Evolutionary conservation across 2,113 vertebrate genomes (phyloP).

Genomic region (Pseudolaguvia tuberculata): DNA sequence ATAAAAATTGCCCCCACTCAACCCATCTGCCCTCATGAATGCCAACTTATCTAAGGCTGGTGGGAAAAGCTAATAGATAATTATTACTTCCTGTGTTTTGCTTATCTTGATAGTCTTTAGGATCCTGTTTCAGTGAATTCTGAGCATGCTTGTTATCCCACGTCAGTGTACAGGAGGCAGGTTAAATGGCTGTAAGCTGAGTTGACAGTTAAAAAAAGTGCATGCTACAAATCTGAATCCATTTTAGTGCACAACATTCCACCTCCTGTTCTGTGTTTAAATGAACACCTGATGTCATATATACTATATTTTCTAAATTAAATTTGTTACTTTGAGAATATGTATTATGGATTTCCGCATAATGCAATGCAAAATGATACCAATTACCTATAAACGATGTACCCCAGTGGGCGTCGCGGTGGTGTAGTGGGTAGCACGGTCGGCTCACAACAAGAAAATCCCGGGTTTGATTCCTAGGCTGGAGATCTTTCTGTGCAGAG

Average conservation of each 20-base stretch:
- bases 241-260: slow-evolving; percentile 8
- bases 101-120: neutral
- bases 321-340: no score
- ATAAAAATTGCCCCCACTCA: slow-evolving; percentile 60
- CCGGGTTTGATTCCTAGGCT: no score
- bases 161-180: neutral
- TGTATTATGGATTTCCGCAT: no score
- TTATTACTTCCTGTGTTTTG: neutral
- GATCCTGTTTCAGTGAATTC: neutral
- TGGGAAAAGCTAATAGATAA: slow-evolving; percentile 43
- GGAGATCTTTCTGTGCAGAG: no score
- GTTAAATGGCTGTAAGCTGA: slow-evolving; percentile 18
- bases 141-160: neutral
- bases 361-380: no score
- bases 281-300: neutral
- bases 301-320: neutral
- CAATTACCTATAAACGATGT: no score
- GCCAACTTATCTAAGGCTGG: slow-evolving; percentile 34
- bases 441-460: no score
- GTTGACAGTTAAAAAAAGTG: slow-evolving; percentile 1
- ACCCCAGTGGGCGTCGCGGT: no score
- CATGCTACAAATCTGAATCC: neutral
- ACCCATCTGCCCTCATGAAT: slow-evolving; percentile 51
- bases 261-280: neutral
- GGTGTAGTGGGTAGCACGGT: no score